phyloP scores from a whole-genome alignment of 2,888 invertebrate species.

The Chirona hameri region DNA sequence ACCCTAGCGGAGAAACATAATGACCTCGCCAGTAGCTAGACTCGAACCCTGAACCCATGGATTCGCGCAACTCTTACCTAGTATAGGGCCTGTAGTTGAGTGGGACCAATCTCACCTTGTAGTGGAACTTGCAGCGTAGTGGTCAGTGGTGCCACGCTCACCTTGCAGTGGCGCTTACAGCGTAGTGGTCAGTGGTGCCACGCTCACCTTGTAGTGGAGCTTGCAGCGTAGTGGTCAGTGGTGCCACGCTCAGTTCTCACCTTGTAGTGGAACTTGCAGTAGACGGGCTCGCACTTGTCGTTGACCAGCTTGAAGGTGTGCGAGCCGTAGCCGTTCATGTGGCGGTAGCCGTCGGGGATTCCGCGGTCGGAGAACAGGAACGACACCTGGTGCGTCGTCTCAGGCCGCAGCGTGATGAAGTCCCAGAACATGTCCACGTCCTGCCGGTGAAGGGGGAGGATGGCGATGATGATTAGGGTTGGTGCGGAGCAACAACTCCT shows the following conservation, averaged over 20 bases:
- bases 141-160: no score
- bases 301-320: constrained; percentile 91
- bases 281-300: constrained; percentile 64
- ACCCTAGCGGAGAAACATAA: no score
- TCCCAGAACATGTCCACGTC: constrained; percentile 97
- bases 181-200: no score
- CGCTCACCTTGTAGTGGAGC: no score
- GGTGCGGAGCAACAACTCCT: no score
- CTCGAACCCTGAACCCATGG: no score
- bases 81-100: no score
- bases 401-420: constrained; percentile 82
- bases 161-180: no score
- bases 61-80: no score
- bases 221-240: no score
- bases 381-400: constrained; percentile 76
- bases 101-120: not conserved
- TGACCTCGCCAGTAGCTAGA: no score
- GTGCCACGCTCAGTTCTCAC: not conserved
- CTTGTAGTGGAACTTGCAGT: constrained; percentile 57
- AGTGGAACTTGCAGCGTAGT: constrained; percentile 59
- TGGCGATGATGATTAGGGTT: no score
- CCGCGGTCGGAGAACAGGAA: constrained; percentile 89
- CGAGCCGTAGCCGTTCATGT: constrained; percentile 94
- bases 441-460: constrained; percentile 43
- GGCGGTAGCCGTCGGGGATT: constrained; percentile 84